phyloP scores from a whole-genome alignment of 2,113 vertebrate species.

The Potamarius usumacintae region DNA sequence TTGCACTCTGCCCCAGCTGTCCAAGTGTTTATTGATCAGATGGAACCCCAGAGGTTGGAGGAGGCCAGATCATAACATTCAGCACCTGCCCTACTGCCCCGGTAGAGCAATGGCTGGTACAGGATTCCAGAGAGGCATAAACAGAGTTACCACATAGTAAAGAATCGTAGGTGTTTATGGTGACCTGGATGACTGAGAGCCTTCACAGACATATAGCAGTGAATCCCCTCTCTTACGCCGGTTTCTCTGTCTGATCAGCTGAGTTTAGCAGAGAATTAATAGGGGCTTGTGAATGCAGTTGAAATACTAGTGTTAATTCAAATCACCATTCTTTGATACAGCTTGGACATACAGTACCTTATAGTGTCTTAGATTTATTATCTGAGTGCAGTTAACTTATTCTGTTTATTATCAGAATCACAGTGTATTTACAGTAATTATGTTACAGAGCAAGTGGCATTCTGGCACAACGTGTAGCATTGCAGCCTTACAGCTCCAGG shows the following conservation, averaged over 20 bases:
- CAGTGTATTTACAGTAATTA: conserved; percentile 3
- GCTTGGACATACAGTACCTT: neutral
- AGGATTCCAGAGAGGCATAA: conserved; percentile 30
- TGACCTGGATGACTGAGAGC: no score
- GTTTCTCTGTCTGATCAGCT: conserved; percentile 29
- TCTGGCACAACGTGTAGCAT: neutral
- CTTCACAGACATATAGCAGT: neutral
- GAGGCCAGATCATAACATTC: conserved; percentile 55
- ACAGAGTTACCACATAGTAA: neutral
- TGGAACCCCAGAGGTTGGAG: conserved; percentile 39
- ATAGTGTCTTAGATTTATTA: neutral
- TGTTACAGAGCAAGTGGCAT: neutral
- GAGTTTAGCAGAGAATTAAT: neutral
- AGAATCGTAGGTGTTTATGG: neutral
- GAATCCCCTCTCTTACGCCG: neutral
- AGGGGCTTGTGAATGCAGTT: conserved; percentile 1
- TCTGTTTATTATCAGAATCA: neutral
- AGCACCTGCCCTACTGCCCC: conserved; percentile 52
- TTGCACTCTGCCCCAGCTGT: conserved; percentile 67
- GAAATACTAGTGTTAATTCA: neutral
- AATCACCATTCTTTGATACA: neutral
- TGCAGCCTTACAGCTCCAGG: neutral
- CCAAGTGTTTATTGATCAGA: conserved; percentile 69
- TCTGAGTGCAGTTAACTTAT: neutral
- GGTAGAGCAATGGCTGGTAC: conserved; percentile 21